Percentiles rank a stretch among this genome's conserved stretches.
Conservation (phyloP, 2,797 vertebrate genomes). For the Rousettus madagascariensis region DNA sequence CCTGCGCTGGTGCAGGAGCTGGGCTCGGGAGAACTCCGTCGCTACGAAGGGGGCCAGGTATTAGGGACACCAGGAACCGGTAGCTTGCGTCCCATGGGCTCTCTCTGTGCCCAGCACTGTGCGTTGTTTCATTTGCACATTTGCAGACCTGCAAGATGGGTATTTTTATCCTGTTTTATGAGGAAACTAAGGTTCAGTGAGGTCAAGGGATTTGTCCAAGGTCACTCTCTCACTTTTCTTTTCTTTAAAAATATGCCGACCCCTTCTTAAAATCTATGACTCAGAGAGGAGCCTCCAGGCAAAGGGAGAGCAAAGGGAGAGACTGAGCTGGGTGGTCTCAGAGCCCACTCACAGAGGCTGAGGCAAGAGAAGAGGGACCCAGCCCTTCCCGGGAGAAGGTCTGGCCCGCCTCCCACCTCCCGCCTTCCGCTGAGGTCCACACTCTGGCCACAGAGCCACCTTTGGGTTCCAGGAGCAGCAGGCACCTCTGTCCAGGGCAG, state of each 20-base stretch:
- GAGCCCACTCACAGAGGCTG: neutral
- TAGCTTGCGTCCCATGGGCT: accelerated
- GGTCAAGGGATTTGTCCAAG: neutral
- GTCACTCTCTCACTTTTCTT: neutral
- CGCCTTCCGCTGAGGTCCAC: neutral
- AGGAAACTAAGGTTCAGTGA: neutral
- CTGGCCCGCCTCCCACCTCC: neutral
- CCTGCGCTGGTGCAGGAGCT: accelerated
- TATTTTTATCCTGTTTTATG: neutral
- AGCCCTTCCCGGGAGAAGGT: accelerated
- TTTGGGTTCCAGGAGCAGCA: neutral
- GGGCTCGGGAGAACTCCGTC: neutral
- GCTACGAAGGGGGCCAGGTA: neutral
- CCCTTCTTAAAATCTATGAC: neutral
- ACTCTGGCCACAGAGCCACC: neutral
- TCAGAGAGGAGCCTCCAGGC: neutral
- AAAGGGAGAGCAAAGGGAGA: neutral
- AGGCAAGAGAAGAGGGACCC: neutral
- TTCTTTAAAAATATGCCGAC: neutral
- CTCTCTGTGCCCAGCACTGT: accelerated
- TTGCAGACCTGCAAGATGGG: neutral
- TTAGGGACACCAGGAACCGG: accelerated
- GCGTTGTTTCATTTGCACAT: neutral
- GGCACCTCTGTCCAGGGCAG: neutral
- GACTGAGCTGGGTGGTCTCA: neutral